Percentiles rank a stretch among this genome's conserved stretches.
These are phyloP conservation scores for Halcyon leucocephala DNA, from an alignment of 2,797 vertebrate species.

Conservation along the genomic window DNA sequence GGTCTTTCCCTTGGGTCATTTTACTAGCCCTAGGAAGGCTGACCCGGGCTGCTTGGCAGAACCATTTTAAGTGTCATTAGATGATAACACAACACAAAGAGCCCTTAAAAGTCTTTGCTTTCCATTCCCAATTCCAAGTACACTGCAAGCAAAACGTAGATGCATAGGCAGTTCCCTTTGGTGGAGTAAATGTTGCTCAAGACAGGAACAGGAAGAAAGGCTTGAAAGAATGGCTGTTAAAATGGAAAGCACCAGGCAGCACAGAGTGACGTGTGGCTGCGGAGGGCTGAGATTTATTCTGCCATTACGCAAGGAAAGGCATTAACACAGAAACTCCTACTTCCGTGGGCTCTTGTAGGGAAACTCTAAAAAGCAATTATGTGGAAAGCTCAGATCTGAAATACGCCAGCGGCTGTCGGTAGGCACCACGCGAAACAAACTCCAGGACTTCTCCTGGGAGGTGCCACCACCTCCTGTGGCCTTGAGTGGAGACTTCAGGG, in stretches of 20 bases:
- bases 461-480: neutral
- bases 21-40: neutral
- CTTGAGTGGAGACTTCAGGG: neutral
- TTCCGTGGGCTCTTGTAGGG: neutral
- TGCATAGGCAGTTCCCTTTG: neutral
- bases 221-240: neutral
- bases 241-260: neutral
- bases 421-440: neutral
- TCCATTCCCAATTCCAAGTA: neutral
- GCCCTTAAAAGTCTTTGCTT: neutral
- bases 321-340: neutral
- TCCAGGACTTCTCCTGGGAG: neutral
- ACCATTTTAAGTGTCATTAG: neutral
- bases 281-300: neutral
- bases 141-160: neutral
- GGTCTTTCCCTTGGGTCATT: neutral
- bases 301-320: neutral
- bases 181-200: neutral
- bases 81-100: neutral
- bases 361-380: neutral
- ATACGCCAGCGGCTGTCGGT: rapidly evolving
- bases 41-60: neutral
- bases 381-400: neutral
- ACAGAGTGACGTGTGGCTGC: rapidly evolving
- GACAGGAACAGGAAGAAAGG: neutral